Base-by-base conservation (phyloP, 2,888 invertebrate genomes). In the Adelognathus sp. region DNA sequence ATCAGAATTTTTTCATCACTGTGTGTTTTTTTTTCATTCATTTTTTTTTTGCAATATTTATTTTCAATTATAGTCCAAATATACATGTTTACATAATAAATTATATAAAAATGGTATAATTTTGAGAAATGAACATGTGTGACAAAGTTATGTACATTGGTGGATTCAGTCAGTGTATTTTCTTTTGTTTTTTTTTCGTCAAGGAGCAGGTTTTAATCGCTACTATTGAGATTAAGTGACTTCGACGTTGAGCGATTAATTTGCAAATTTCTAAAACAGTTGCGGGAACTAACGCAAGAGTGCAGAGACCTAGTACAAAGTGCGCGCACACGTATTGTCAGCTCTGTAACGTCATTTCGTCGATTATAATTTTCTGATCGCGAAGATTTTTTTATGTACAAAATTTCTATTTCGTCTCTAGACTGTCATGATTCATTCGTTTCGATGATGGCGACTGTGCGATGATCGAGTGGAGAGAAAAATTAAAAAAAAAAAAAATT, bases 51-150 rank as follows among this genome's bases (percentile, higher is more conserved):
- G 86, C 88, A 89, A 89, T 90, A 83, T 90, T 90, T 90, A 90
- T 90, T 90, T 90, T 89, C 88, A 89, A 85, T 87, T 88, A 87
- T 89, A 89, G 88, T 89, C 88, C 88, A 90, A 90, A 90, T 90
- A 90, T 90, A 90, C 90, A 90, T 90, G 90, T 90, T 90, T 90
- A 90, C 89, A 90, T 89, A 89, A 89, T 89, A 89, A 89, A 89
- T 90, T 90, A 89, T 90, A 90, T 90, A 90, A 90, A 90, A 90
- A 89, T 89, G 86, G 87, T 88, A 86, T 90, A 88, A 89, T 89
- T 90, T 89, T 89, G 89, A 90, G 88, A 89, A 88, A 87, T 85
- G 84, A 87, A 88, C 81, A 81, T 85, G 85, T 87, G 86, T 87
- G 86, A 88, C 87, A 87, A 86, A 88, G 85, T 88, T 90, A 90